Evolutionary conservation across 2,888 invertebrate genomes (phyloP).

Genomic region (Scaptomyza parva): DNA sequence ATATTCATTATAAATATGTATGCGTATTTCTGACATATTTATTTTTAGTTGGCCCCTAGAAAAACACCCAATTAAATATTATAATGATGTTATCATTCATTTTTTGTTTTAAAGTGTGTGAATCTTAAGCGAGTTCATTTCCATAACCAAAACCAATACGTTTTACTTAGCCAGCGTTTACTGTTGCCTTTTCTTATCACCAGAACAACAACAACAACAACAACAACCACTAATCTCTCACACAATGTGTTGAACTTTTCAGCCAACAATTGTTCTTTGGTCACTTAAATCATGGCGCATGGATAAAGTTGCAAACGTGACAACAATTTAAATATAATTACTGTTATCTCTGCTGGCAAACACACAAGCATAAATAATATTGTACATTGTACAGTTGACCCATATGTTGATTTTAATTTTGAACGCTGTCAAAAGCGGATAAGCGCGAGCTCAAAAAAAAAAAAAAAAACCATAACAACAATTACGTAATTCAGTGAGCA

Average conservation of each 20-base stretch:
- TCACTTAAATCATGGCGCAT: background rate
- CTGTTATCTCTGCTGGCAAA: background rate
- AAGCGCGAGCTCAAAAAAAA: constrained; percentile 19
- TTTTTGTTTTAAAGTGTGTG: background rate
- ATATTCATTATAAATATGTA: constrained; percentile 2
- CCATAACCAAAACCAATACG: too few species aligned
- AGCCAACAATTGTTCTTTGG: background rate
- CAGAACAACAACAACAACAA: background rate
- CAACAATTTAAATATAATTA: constrained; percentile 1
- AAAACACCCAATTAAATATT: constrained; percentile 10
- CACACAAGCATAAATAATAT: background rate
- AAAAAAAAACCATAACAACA: constrained; percentile 7
- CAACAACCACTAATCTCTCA: background rate
- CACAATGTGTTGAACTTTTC: background rate
- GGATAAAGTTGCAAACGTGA: background rate
- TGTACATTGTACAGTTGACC: background rate
- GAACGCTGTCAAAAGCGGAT: constrained; percentile 25
- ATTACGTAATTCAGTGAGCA: constrained; percentile 41
- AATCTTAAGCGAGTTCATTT: background rate
- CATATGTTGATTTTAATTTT: constrained; percentile 35
- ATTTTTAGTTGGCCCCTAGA: constrained; percentile 10
- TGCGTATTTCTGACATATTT: background rate
- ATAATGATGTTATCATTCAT: background rate
- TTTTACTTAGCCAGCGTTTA: too few species aligned
- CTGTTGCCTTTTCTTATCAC: background rate